Evolutionary conservation across 2,797 vertebrate genomes (phyloP), one percentile per base, ranked within the genome.

Genomic region (Capromys pilorides): DNA sequence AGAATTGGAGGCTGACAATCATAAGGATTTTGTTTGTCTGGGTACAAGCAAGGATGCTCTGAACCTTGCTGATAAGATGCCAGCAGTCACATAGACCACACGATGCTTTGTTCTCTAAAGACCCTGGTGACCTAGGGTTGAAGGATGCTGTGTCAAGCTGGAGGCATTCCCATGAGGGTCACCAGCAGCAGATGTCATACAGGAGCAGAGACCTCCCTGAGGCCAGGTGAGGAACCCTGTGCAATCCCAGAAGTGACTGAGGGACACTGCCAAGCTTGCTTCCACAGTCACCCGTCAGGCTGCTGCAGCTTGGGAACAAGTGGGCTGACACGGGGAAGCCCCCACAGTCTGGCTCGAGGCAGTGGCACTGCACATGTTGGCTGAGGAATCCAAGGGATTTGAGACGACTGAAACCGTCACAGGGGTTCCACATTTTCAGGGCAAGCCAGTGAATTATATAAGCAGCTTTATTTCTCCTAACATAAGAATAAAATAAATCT

Each of bases 391-490:
- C 36, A 88, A 86, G 39, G 21, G 64, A 77, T 57, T 94, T 71
- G 3, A 18, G 45, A 31, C 69, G 41, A 22, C 22, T 67, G 28
- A 94, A 93, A 91, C 88, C 19, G 89, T 93, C 75, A 59, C 59
- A 84, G 80, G 79, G 16, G 6, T 39, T 59, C 71, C 54, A 39
- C 61, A 87, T 80, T 94, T 94, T 83, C 91, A 91, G 61, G 91
- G 75, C 79, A 96, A 96, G 22, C 86, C 88, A 78, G 64, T 91
- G 86, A 89, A 54, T 93, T 95, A 54, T 24, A 91, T 95, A 93
- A 94, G 81, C 77, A 93, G 96, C 66, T 97, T 95, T 91, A 85
- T 94, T 82, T 94, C 84, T 94, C 79, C 84, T 94, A 88, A 91
- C 9, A 69, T 89, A 61, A 84, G 14, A 95, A 86, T 88, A 75